Evolutionary conservation across 2,113 vertebrate genomes (phyloP).

Genomic region (Channa argus): DNA sequence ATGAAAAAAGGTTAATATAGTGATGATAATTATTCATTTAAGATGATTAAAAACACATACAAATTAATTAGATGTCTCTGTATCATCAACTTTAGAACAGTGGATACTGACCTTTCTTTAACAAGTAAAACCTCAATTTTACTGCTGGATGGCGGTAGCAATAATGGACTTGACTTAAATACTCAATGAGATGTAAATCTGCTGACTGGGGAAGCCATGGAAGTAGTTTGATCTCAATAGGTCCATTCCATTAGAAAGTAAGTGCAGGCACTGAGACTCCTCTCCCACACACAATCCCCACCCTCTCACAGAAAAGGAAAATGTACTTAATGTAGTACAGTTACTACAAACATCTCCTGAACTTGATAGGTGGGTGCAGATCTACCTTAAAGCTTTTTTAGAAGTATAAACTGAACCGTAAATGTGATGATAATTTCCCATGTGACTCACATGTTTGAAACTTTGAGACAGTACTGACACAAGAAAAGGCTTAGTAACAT

Average conservation of each 20-base stretch:
- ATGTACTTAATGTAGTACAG: conserved; percentile 17
- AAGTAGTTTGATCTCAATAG: conserved; percentile 32
- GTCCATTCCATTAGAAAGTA: conserved; percentile 30
- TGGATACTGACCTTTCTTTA: conserved; percentile 10
- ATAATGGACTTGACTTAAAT: conserved; percentile 15
- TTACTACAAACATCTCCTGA: not conserved
- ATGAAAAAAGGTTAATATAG: not conserved
- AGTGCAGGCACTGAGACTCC: not conserved
- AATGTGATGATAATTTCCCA: not conserved
- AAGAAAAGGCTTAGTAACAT: not conserved
- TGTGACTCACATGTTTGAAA: not conserved
- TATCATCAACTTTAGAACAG: not conserved
- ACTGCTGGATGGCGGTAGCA: not conserved
- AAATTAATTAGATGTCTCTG: not conserved
- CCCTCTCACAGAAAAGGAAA: conserved; percentile 17
- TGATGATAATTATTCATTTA: conserved; percentile 22
- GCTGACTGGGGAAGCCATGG: conserved; percentile 22
- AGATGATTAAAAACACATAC: conserved; percentile 23
- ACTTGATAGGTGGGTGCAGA: not conserved
- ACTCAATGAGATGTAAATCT: conserved; percentile 33
- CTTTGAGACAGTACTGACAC: not conserved
- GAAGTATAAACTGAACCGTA: not conserved
- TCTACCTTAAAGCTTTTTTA: not conserved
- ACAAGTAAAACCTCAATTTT: conserved; percentile 2
- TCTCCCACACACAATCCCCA: not conserved